Conservation (phyloP, 2,797 vertebrate species). For the Crocidura indochinensis region DNA sequence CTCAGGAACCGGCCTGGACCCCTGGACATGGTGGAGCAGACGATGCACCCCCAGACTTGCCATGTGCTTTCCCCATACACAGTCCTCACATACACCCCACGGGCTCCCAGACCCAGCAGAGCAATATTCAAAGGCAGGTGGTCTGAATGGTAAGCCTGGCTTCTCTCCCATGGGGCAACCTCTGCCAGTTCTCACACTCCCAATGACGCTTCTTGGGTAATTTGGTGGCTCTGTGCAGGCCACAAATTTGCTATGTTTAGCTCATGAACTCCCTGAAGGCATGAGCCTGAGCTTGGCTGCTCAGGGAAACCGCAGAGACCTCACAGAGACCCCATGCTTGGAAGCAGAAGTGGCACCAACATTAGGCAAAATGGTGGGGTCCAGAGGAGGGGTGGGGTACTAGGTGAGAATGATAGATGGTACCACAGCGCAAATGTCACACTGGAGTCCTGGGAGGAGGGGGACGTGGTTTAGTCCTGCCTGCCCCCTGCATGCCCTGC, state of each 20-base stretch:
- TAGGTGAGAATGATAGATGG: background rate
- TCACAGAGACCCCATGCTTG: background rate
- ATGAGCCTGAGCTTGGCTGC: background rate
- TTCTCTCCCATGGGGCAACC: background rate
- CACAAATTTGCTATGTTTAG: background rate
- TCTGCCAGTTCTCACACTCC: background rate
- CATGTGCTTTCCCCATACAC: background rate
- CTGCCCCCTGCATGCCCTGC: no score
- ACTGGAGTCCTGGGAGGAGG: background rate
- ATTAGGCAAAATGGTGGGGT: background rate
- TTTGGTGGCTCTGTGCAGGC: background rate
- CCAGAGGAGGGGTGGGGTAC: background rate
- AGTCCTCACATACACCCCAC: background rate
- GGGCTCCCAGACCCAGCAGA: background rate
- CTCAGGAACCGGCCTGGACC: background rate
- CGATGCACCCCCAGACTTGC: no score
- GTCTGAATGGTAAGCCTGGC: no score
- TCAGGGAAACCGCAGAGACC: background rate
- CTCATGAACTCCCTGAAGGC: background rate
- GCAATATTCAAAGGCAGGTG: background rate
- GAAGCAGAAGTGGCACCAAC: background rate
- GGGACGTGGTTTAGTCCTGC: no score
- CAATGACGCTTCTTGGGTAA: conserved; percentile 7
- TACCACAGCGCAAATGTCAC: rapidly evolving
- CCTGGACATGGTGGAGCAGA: background rate